Evolutionary conservation across 2,113 vertebrate species (phyloP).

Genomic region (Tychaedon coryphoeus): DNA sequence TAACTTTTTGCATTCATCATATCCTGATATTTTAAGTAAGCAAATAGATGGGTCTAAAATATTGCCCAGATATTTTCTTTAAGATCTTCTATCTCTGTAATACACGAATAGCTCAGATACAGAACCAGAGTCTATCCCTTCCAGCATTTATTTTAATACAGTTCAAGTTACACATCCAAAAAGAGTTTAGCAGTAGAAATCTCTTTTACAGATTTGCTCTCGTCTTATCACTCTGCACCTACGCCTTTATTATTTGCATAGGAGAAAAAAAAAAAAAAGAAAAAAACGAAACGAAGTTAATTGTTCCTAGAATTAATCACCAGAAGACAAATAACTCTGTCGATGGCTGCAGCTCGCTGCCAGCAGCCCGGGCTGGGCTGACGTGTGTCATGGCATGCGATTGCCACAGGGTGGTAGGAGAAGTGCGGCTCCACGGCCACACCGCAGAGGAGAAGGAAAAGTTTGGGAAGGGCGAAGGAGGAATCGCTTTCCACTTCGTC

Average conservation of each 20-base stretch:
- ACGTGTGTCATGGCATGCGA: constrained; percentile 74
- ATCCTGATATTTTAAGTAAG: neutral
- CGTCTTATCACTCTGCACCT: neutral
- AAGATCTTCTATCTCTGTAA: neutral
- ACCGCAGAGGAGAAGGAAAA: neutral
- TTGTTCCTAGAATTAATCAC: neutral
- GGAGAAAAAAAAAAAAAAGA: fast-evolving
- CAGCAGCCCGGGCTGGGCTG: neutral
- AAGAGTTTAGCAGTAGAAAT: neutral
- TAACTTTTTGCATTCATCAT: neutral
- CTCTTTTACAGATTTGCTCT: neutral
- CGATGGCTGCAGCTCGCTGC: neutral
- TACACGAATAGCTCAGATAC: neutral
- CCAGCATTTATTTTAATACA: neutral
- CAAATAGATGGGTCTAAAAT: neutral
- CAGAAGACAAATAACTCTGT: neutral
- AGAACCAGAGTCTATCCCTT: neutral
- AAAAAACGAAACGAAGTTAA: neutral
- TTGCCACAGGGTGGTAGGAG: constrained; percentile 83
- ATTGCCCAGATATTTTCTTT: neutral
- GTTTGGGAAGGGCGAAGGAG: neutral
- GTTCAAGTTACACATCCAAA: neutral
- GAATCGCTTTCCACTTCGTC: neutral
- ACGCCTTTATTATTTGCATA: neutral
- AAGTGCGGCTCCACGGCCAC: constrained; percentile 30